Conservation (phyloP, 2,888 invertebrate genomes). For the Phaedon cochleariae region DNA sequence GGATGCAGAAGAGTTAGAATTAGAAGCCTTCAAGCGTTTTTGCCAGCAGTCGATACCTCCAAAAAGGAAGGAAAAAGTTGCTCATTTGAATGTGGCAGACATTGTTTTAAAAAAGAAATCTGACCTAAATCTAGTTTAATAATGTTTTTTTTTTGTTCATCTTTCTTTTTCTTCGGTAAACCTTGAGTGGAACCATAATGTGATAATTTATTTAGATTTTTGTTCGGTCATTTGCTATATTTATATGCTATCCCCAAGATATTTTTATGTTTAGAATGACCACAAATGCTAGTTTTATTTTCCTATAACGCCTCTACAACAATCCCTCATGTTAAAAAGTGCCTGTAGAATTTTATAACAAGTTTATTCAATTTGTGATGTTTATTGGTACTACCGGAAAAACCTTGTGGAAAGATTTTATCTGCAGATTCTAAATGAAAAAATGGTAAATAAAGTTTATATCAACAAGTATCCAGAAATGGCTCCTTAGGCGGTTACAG, state of each 20-base stretch:
- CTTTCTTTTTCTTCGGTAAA: constrained; percentile 23
- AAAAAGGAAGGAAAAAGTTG: constrained; percentile 77
- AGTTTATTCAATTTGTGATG: no score
- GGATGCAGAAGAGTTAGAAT: constrained; percentile 81
- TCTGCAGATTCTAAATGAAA: no score
- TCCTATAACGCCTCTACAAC: no score
- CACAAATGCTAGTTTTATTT: not conserved
- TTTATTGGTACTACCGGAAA: no score
- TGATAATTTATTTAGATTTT: constrained; percentile 37
- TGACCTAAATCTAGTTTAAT: constrained; percentile 37
- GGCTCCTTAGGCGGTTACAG: no score
- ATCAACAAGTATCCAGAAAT: no score
- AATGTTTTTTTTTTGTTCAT: constrained; percentile 28
- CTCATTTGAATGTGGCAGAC: constrained; percentile 81
- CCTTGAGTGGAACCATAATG: constrained; percentile 36
- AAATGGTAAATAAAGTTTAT: no score
- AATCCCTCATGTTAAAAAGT: no score
- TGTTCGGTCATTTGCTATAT: constrained; percentile 38
- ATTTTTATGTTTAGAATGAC: constrained; percentile 1
- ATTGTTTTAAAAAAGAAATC: constrained; percentile 73
- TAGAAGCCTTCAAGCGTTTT: constrained; percentile 88
- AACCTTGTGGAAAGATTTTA: no score
- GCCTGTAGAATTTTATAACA: no score
- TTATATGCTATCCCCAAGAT: constrained; percentile 30
- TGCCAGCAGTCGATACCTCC: constrained; percentile 85